phyloP scores from a whole-genome alignment of 2,888 invertebrate genomes.

The Thecophora atra region DNA sequence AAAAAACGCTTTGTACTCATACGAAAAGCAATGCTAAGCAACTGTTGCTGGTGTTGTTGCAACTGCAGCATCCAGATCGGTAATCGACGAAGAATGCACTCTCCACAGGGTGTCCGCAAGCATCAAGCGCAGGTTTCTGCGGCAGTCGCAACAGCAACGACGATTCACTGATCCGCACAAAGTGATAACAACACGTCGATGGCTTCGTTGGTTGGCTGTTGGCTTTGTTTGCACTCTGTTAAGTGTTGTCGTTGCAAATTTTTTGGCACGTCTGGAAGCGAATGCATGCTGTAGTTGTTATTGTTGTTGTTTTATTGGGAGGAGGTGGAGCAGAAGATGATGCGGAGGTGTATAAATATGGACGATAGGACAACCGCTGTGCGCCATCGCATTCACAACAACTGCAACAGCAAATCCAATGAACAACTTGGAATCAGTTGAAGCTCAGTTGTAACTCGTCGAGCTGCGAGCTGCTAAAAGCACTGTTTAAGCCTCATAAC shows the following conservation, averaged over 20 bases:
- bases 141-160: neutral
- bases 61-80: slow-evolving; percentile 44
- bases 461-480: neutral
- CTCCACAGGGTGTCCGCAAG: slow-evolving; percentile 50
- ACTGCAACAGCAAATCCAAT: too few relatives aligned
- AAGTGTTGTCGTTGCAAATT: slow-evolving; percentile 42
- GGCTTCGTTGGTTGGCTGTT: neutral
- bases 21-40: too few relatives aligned
- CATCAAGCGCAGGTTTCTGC: slow-evolving; percentile 44
- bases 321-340: neutral
- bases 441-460: too few relatives aligned
- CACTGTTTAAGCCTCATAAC: slow-evolving; percentile 2
- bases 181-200: slow-evolving; percentile 4
- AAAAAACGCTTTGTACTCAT: too few relatives aligned
- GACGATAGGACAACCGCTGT: slow-evolving; percentile 11
- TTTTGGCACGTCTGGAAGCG: slow-evolving; percentile 38
- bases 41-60: neutral
- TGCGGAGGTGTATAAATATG: too few relatives aligned
- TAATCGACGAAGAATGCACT: slow-evolving; percentile 51
- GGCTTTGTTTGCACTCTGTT: neutral
- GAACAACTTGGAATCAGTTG: too few relatives aligned
- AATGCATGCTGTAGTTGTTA: neutral
- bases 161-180: slow-evolving; percentile 1
- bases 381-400: neutral
- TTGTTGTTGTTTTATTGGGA: too few relatives aligned